Conservation (phyloP, 2,113 vertebrate species). For the Plecturocebus donacophilus region DNA sequence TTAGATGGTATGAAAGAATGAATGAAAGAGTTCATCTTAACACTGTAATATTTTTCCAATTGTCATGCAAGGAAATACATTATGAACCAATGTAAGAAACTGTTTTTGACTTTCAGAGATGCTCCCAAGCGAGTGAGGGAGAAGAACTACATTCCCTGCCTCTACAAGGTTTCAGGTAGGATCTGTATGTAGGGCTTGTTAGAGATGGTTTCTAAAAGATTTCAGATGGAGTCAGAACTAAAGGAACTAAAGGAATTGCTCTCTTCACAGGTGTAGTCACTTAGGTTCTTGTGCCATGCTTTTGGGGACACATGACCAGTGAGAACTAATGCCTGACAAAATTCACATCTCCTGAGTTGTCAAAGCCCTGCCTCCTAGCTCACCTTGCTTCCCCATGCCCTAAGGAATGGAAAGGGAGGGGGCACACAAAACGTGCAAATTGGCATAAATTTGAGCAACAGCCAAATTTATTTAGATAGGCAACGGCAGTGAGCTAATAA, state of each 20-base stretch:
- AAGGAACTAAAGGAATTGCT: not conserved
- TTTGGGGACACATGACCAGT: not conserved
- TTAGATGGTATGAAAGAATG: not conserved
- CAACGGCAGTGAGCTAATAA: not conserved
- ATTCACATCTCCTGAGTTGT: not conserved
- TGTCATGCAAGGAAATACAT: not conserved
- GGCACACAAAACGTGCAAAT: not conserved
- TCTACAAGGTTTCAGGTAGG: not conserved
- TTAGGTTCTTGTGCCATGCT: accelerated
- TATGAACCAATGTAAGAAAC: not conserved
- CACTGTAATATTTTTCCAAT: not conserved
- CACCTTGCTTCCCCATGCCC: accelerated
- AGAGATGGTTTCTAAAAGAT: not conserved
- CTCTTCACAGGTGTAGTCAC: not conserved
- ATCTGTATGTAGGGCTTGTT: not conserved
- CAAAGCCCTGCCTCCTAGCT: no score
- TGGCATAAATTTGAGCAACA: not conserved
- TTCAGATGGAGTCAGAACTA: not conserved
- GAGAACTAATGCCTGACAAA: not conserved
- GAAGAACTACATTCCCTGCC: not conserved
- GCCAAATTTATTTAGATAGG: not conserved
- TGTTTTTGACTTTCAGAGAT: not conserved
- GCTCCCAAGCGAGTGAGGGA: not conserved
- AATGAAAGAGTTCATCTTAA: not conserved
- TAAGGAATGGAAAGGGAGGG: not conserved